A percentile compares a stretch with the other conserved stretches of the same genome.
These are phyloP conservation scores for Lasiommata megera DNA, from an alignment of 2,888 invertebrate genomes.

Conservation along the genomic window DNA sequence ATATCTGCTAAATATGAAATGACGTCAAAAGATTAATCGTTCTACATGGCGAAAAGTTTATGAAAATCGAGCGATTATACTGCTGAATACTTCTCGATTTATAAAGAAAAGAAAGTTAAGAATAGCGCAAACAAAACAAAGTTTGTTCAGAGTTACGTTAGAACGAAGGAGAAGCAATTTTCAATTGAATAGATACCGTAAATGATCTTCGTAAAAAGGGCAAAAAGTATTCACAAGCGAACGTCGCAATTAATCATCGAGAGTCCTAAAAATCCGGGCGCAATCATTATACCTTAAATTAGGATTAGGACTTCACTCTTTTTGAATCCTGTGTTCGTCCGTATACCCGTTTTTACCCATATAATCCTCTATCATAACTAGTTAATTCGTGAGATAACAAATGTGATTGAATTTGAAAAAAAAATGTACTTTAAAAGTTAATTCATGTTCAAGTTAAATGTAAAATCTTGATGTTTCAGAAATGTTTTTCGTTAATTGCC, in stretches of 20 bases:
- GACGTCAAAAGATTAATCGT: too few relatives aligned
- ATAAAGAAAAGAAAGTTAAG: conserved; percentile 1
- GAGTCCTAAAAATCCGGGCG: conserved; percentile 39
- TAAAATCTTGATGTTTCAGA: not conserved
- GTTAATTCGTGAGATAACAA: not conserved
- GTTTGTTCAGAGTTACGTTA: not conserved
- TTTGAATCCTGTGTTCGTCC: not conserved
- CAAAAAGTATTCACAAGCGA: conserved; percentile 56
- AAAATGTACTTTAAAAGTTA: not conserved
- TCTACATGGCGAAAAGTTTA: too few relatives aligned
- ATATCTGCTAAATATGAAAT: too few relatives aligned
- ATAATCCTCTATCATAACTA: conserved; percentile 5
- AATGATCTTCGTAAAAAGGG: conserved; percentile 45
- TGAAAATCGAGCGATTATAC: not conserved
- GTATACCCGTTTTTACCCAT: not conserved
- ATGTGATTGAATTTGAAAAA: not conserved
- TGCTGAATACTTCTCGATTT: not conserved
- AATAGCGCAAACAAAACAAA: not conserved
- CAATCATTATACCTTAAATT: conserved; percentile 30
- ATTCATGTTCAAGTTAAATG: not conserved
- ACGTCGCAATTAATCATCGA: conserved; percentile 58
- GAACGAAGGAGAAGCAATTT: not conserved
- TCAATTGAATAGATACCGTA: not conserved
- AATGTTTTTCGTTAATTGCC: not conserved
- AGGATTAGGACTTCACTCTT: conserved; percentile 16